Percentiles rank a stretch among this genome's conserved stretches.
phyloP scores from a whole-genome alignment of 2,113 vertebrate species.

The Glaucomys volans region DNA sequence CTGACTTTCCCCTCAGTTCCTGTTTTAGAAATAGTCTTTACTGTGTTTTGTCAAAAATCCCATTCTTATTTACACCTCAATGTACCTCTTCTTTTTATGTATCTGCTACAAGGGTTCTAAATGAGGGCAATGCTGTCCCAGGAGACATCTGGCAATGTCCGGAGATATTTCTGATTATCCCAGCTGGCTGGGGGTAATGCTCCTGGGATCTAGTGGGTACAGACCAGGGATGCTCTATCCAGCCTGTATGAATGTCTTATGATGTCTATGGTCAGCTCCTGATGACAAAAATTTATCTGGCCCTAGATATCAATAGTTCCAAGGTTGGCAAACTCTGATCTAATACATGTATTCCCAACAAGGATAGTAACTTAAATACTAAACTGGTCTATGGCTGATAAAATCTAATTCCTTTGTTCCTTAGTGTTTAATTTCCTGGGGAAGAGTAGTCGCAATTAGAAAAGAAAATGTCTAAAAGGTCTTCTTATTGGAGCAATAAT shows the following conservation, averaged over 20 bases:
- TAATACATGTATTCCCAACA: neutral
- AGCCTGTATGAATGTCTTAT: neutral
- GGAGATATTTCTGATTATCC: neutral
- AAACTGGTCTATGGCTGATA: neutral
- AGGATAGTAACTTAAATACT: neutral
- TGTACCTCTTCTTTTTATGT: neutral
- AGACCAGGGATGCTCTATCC: neutral
- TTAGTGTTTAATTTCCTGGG: conserved; percentile 1
- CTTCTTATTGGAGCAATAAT: neutral
- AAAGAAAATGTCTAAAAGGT: neutral
- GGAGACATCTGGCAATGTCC: neutral
- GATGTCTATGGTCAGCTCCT: neutral
- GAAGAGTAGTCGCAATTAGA: neutral
- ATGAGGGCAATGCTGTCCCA: neutral
- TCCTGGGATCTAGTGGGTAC: neutral
- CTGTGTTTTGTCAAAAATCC: neutral
- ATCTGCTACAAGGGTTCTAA: neutral
- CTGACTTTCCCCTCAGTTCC: neutral
- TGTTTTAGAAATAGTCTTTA: neutral
- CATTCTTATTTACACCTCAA: neutral
- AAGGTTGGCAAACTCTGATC: neutral
- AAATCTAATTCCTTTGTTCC: neutral
- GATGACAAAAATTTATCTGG: neutral
- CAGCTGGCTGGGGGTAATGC: neutral
- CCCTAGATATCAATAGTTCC: neutral